A percentile compares a stretch with the other conserved stretches of the same genome.
Conservation (phyloP, 1,140 invertebrate genomes). For the Calliphora vicina region DNA sequence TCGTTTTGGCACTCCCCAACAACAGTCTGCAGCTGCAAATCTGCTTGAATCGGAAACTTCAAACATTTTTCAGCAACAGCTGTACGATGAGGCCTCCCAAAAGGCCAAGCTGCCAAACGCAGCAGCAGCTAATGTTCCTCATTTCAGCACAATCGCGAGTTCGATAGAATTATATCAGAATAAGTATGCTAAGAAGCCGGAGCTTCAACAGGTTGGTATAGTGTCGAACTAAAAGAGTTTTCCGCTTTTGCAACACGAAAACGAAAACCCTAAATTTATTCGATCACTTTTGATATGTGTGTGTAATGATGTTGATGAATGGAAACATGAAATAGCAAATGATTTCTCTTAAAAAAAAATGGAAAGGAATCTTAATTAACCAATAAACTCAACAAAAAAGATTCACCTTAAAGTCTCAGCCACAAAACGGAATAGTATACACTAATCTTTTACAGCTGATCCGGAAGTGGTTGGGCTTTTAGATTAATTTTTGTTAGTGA, state of each 20-base stretch:
- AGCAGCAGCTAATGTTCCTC: constrained; percentile 50
- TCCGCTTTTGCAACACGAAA: neutral
- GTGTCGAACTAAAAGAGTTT: constrained; percentile 22
- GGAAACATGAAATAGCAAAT: neutral
- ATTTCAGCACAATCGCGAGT: constrained; percentile 55
- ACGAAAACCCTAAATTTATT: neutral
- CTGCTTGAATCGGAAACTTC: constrained; percentile 48
- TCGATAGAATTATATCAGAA: constrained; percentile 56
- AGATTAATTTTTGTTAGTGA: neutral
- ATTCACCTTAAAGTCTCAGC: too few species aligned
- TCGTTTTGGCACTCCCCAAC: constrained; percentile 39
- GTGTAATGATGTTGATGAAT: neutral
- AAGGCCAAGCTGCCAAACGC: constrained; percentile 53
- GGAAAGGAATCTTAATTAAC: neutral
- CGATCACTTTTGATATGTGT: too few species aligned
- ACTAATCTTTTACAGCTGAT: neutral
- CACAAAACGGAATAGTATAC: too few species aligned
- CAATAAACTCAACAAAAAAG: neutral
- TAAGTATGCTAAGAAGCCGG: constrained; percentile 61
- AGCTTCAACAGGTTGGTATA: constrained; percentile 60
- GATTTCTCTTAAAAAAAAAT: neutral
- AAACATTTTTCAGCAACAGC: constrained; percentile 57
- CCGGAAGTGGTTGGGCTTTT: neutral
- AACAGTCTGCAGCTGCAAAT: constrained; percentile 44
- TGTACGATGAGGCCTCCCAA: constrained; percentile 53